Evolutionary conservation across 2,888 invertebrate species (phyloP).

Genomic region (Tiphia femorata): DNA sequence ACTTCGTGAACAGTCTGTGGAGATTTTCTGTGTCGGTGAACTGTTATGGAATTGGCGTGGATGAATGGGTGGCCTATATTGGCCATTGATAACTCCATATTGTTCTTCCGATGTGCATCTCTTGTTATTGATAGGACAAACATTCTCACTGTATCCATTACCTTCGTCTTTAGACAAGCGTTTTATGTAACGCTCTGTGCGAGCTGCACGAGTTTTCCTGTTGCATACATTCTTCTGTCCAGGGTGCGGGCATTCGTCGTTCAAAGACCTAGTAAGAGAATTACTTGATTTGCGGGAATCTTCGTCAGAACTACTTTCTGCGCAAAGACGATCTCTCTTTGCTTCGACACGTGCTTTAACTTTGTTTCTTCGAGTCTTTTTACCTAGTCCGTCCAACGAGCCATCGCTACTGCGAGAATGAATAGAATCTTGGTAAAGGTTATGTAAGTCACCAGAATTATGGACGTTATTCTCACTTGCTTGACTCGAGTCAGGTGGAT

Average conservation of each 20-base stretch:
- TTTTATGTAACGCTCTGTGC: slow-evolving; percentile 85
- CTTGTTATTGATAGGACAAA: slow-evolving; percentile 13
- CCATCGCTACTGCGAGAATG: slow-evolving; percentile 66
- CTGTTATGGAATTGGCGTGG: slow-evolving; percentile 28
- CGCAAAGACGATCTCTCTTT: slow-evolving; percentile 73
- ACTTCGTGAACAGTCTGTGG: slow-evolving; percentile 21
- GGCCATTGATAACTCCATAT: background rate
- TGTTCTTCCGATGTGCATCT: slow-evolving; percentile 15
- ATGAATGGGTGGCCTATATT: slow-evolving; percentile 20
- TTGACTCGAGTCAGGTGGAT: background rate
- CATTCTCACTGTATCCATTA: slow-evolving; percentile 18
- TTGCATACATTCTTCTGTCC: slow-evolving; percentile 73
- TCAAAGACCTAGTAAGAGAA: slow-evolving; percentile 77
- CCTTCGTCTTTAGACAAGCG: slow-evolving; percentile 71
- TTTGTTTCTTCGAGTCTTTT: slow-evolving; percentile 73
- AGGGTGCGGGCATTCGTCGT: slow-evolving; percentile 76
- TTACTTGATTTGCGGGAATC: slow-evolving; percentile 75
- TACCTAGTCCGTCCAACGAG: slow-evolving; percentile 71
- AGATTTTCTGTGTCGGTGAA: slow-evolving; percentile 23
- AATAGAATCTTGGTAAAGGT: slow-evolving; percentile 41
- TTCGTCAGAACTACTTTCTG: slow-evolving; percentile 80
- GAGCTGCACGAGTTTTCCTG: slow-evolving; percentile 78
- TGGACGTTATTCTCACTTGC: slow-evolving; percentile 43
- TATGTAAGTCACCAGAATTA: slow-evolving; percentile 36
- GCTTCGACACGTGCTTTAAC: slow-evolving; percentile 79